Conservation (phyloP, 1,140 invertebrate species). For the Trachymyrmex cornetzi region DNA sequence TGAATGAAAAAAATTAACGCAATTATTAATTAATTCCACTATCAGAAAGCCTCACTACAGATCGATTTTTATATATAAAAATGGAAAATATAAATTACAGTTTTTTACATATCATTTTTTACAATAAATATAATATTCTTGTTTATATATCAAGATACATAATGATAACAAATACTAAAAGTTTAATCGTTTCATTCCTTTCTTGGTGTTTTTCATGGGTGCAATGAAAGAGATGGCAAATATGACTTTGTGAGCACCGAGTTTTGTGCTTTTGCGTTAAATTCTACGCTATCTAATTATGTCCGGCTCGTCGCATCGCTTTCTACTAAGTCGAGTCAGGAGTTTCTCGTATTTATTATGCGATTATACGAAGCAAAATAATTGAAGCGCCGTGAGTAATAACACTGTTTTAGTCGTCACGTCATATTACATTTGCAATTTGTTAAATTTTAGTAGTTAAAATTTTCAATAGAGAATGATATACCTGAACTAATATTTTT, state of each 20-base stretch:
- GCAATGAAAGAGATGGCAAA: not conserved
- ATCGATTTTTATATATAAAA: not conserved
- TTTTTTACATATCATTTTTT: not conserved
- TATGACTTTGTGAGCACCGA: not conserved
- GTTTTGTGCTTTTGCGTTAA: conserved; percentile 36
- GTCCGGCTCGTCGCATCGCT: conserved; percentile 39
- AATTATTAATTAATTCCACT: conserved; percentile 42
- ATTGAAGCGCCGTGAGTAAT: conserved; percentile 29
- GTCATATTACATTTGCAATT: conserved; percentile 33
- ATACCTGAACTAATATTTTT: not conserved
- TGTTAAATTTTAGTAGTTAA: conserved; percentile 17
- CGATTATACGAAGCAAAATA: conserved; percentile 61
- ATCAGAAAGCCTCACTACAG: not conserved
- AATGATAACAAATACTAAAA: conserved; percentile 1
- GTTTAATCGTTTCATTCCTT: conserved; percentile 10
- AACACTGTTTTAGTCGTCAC: not conserved
- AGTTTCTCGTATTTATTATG: conserved; percentile 58
- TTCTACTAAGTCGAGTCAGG: conserved; percentile 47
- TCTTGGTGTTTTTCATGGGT: not conserved
- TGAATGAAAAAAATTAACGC: conserved; percentile 32
- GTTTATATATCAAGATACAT: not conserved
- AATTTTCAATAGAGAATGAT: not conserved
- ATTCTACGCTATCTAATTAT: conserved; percentile 56
- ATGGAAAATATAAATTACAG: not conserved
- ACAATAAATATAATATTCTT: not conserved